These are phyloP conservation scores for Hetaerina americana DNA, from an alignment of 1,140 invertebrate genomes.

Conservation along the genomic window DNA sequence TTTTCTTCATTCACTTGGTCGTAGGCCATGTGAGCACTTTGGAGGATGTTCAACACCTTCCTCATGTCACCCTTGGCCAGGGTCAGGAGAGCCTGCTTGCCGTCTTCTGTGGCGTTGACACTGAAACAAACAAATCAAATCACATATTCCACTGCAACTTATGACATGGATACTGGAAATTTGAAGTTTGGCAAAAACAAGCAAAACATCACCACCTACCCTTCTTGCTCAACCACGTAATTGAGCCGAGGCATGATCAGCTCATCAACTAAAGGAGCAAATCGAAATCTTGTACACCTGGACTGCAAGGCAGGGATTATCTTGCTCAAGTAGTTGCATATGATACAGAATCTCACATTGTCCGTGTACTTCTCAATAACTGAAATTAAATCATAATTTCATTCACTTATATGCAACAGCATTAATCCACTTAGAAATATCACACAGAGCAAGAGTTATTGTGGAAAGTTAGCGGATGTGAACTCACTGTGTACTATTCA, in stretches of 20 bases:
- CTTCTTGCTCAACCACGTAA: slow-evolving; percentile 73
- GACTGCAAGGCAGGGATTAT: slow-evolving; percentile 98
- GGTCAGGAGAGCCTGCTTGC: slow-evolving; percentile 77
- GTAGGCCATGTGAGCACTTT: slow-evolving; percentile 82
- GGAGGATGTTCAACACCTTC: slow-evolving; percentile 88
- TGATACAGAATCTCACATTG: slow-evolving; percentile 95
- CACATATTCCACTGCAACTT: slow-evolving; percentile 5
- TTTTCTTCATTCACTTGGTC: slow-evolving; percentile 76
- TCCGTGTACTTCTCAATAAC: slow-evolving; percentile 99
- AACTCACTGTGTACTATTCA: no score
- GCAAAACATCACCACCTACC: slow-evolving; percentile 36
- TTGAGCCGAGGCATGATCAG: slow-evolving; percentile 86
- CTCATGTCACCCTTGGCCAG: slow-evolving; percentile 97
- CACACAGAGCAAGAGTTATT: not conserved
- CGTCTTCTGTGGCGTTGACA: slow-evolving; percentile 76
- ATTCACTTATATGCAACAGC: not conserved
- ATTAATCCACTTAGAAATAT: not conserved
- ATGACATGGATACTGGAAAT: slow-evolving; percentile 1
- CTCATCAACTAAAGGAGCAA: slow-evolving; percentile 72
- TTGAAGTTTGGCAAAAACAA: not conserved
- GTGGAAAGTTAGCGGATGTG: no score
- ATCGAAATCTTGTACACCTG: slow-evolving; percentile 92
- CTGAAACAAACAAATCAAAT: slow-evolving; percentile 47
- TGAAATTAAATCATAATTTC: slow-evolving; percentile 30
- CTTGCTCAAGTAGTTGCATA: slow-evolving; percentile 97